Evolutionary conservation across 92 coral and sea anemone genomes (phyloP), one percentile per base, ranked within the genome.

Genomic region (Porites cylindrica): DNA sequence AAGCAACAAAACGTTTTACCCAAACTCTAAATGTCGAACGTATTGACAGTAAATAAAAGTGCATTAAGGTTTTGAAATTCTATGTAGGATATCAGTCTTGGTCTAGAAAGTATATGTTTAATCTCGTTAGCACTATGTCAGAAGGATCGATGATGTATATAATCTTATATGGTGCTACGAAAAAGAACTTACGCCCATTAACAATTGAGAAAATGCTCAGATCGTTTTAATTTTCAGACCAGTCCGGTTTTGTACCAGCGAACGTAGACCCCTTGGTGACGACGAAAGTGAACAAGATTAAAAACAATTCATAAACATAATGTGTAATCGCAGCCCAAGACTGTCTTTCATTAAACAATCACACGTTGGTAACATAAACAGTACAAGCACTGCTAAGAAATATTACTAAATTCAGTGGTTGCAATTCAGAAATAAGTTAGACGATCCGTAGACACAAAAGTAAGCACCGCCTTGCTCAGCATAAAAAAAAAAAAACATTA

Each of bases 51-150:
- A 17, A 51, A 72, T 38, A 24, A 7, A 51, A 72, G 7, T 17
- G 9, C n/a, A 72, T 72, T 71, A 50, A 17, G 12, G 7, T 32
- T 13, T 69, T 69, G 18, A 26, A 69, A 8, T 70, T 29, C 10
- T 3, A 7, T 70, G 18, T 17, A 10, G 51, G 51, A n/a, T n/a
- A 7, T 7, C 9, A 20, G 18, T 65, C 18, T 51, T 13, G 38
- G 13, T 6, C 59, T 8, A 11, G 11, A 29, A n/a, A 78, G 71
- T 78, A 47, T 38, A 51, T 38, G 4, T 32, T 18, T 38, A 63
- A 78, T 68, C 47, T 24, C 59, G 50, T 43, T 43, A 79, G 21
- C 12, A 24, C 18, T 54, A 16, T 79, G 83, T 79, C 72, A 79
- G 71, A 58, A 16, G 38, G 10, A 56, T 56, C 61, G 61, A 56